Conservation (phyloP, 1,140 invertebrate genomes). For the Drosophila trapezifrons region DNA sequence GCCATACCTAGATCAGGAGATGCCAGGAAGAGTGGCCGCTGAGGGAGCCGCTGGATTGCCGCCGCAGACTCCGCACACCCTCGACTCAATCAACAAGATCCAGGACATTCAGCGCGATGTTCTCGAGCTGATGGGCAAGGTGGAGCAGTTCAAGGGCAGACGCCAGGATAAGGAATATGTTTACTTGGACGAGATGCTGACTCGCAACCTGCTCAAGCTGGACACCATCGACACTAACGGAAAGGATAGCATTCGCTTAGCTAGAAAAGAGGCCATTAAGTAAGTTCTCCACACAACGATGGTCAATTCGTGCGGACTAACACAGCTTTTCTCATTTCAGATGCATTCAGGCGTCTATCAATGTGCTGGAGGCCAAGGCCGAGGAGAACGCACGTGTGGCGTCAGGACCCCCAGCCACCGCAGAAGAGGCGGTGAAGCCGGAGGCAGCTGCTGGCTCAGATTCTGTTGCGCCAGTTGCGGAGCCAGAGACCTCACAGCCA, state of each 20-base stretch:
- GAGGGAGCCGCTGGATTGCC: conserved; percentile 56
- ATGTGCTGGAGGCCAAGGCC: conserved; percentile 90
- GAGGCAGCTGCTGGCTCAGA: conserved; percentile 20
- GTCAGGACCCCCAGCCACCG: conserved; percentile 11
- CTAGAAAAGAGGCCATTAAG: conserved; percentile 94
- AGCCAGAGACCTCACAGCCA: conserved; percentile 62
- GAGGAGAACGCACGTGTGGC: conserved; percentile 84
- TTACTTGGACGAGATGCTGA: conserved; percentile 97
- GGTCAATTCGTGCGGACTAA: neutral
- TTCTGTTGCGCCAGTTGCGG: conserved; percentile 12
- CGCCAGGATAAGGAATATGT: conserved; percentile 93
- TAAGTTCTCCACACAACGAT: neutral
- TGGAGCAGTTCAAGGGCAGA: conserved; percentile 90
- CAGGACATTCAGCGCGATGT: conserved; percentile 92
- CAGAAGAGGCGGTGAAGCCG: conserved; percentile 7
- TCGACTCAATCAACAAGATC: conserved; percentile 91
- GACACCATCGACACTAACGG: conserved; percentile 97
- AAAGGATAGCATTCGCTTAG: conserved; percentile 93
- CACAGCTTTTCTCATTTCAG: conserved; percentile 4
- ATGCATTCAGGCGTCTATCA: conserved; percentile 93
- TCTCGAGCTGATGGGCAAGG: conserved; percentile 89
- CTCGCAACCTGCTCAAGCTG: conserved; percentile 94
- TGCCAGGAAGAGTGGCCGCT: conserved; percentile 13
- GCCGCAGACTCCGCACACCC: conserved; percentile 85
- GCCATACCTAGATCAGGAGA: conserved; percentile 57